A percentile compares a stretch with the other conserved stretches of the same genome.
Conservation (phyloP, 2,888 invertebrate genomes). For the Temnothorax rugatulus region DNA sequence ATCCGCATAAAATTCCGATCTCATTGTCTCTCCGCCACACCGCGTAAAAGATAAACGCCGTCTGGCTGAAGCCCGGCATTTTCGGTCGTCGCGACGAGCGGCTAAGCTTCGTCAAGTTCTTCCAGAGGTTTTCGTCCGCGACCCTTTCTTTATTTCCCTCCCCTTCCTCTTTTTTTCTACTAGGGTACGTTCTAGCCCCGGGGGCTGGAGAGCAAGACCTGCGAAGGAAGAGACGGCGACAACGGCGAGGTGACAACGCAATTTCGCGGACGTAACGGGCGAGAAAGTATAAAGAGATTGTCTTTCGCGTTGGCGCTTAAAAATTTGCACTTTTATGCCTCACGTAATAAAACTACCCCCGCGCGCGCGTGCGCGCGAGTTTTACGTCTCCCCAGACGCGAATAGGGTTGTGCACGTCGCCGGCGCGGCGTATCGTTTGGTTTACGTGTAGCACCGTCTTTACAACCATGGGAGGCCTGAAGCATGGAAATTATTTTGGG, state of each 20-base stretch:
- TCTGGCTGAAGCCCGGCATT: conserved; percentile 77
- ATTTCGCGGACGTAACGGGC: conserved; percentile 72
- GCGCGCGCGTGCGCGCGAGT: background rate
- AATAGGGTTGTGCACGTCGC: conserved; percentile 20
- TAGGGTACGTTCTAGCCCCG: background rate
- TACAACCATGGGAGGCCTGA: background rate
- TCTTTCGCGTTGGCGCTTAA: conserved; percentile 78
- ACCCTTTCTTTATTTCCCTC: conserved; percentile 53
- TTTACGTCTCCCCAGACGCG: conserved; percentile 51
- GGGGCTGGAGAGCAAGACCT: background rate
- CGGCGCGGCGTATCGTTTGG: conserved; percentile 18
- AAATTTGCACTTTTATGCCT: conserved; percentile 82
- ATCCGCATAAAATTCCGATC: conserved; percentile 49
- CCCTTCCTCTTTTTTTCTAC: conserved; percentile 6
- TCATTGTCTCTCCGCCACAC: conserved; percentile 19
- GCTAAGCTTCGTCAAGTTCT: conserved; percentile 62
- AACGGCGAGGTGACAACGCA: conserved; percentile 71
- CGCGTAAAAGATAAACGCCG: conserved; percentile 70
- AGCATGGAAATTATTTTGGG: conserved; percentile 28
- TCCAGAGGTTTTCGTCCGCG: conserved; percentile 26
- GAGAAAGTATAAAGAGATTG: conserved; percentile 79
- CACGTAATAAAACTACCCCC: conserved; percentile 54
- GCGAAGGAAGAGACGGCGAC: conserved; percentile 39
- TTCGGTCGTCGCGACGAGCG: conserved; percentile 46
- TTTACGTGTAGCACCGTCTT: conserved; percentile 24